Conservation (phyloP, 2,113 vertebrate species). For the Carassius gibelio region DNA sequence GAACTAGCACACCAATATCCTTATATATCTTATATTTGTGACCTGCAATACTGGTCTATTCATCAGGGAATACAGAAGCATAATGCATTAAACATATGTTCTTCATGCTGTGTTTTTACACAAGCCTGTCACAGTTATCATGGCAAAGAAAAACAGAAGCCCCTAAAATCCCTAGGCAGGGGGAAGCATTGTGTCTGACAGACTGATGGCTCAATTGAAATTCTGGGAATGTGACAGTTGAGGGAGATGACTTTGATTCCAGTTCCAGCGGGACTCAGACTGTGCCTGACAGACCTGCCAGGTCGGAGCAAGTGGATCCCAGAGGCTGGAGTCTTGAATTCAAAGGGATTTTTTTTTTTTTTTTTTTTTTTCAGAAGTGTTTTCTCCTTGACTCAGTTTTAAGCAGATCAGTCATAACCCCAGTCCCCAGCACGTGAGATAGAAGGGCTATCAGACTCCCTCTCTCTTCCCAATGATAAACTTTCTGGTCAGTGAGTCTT, state of each 20-base stretch:
- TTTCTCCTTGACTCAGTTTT: constrained; percentile 60
- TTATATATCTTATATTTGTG: not conserved
- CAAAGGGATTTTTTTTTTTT: constrained; percentile 47
- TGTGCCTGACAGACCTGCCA: constrained; percentile 62
- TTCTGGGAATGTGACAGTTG: constrained; percentile 64
- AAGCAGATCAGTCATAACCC: constrained; percentile 62
- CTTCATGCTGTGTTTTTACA: constrained; percentile 40
- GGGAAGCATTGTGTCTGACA: constrained; percentile 58
- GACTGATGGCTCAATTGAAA: constrained; percentile 74
- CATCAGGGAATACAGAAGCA: not conserved
- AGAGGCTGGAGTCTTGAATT: constrained; percentile 3
- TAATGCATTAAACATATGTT: constrained; percentile 17
- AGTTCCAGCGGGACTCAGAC: constrained; percentile 58
- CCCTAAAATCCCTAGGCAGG: constrained; percentile 19
- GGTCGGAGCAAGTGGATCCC: constrained; percentile 35
- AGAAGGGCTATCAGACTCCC: constrained; percentile 43
- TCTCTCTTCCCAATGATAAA: not conserved
- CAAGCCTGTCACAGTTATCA: constrained; percentile 10
- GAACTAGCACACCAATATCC: not conserved
- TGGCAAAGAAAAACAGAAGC: constrained; percentile 43
- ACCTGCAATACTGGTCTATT: not conserved
- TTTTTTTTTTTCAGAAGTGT: constrained; percentile 48
- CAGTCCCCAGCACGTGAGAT: constrained; percentile 28
- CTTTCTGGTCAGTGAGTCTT: not conserved
- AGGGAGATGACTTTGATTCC: constrained; percentile 61